phyloP scores from a whole-genome alignment of 35 echinoderm and acorn worm species.

The Diadema setosum region DNA sequence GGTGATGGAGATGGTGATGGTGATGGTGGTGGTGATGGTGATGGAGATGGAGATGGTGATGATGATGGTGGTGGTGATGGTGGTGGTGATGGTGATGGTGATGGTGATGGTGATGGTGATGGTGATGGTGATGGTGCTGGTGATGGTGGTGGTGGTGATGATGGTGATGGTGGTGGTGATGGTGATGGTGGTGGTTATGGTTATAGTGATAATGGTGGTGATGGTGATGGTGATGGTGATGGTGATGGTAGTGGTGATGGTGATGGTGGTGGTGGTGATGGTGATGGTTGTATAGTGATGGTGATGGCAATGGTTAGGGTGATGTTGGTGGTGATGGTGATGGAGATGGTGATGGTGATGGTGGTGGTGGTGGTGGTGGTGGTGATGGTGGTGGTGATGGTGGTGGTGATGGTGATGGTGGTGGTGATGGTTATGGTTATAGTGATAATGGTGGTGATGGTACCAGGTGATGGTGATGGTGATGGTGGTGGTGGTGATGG shows the following conservation, averaged over 20 bases:
- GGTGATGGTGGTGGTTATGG: no score
- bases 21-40: no score
- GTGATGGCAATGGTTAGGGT: background rate
- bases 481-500: background rate
- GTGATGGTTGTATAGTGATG: no score
- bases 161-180: background rate
- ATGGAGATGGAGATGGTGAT: no score
- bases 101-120: background rate
- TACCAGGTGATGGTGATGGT: background rate
- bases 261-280: constrained; percentile 2
- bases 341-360: constrained; percentile 5
- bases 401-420: constrained; percentile 26
- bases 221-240: background rate
- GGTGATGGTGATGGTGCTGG: background rate
- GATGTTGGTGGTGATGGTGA: background rate
- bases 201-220: no score
- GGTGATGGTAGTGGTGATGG: background rate
- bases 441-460: background rate
- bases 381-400: constrained; percentile 19
- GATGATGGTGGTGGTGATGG: no score
- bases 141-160: background rate
- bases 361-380: constrained; percentile 1
- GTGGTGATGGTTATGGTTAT: background rate
- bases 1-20: no score
- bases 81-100: background rate